Evolutionary conservation across 2,888 invertebrate species (phyloP).

Genomic region (Balanococcus diminutus): DNA sequence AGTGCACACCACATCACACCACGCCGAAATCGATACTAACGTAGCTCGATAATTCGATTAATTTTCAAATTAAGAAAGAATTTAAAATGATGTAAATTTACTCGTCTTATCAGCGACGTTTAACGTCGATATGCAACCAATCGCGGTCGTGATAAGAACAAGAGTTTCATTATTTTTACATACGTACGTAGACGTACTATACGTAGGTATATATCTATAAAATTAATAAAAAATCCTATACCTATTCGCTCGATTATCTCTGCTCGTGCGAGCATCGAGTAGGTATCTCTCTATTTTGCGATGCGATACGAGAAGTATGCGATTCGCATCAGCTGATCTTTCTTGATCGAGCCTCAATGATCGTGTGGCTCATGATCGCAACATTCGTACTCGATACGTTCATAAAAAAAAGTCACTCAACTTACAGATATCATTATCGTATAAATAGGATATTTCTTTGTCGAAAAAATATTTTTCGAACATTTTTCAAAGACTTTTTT

Average conservation of each 20-base stretch:
- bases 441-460: no score
- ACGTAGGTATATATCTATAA: no score
- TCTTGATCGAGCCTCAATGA: no score
- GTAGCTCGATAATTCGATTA: not conserved
- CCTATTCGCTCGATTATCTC: not conserved
- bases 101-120: slow-evolving; percentile 1
- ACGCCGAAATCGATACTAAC: not conserved
- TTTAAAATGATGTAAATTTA: slow-evolving; percentile 16
- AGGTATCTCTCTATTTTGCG: not conserved
- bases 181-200: no score
- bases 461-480: no score
- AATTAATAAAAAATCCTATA: slow-evolving; percentile 26
- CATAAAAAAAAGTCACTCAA: no score
- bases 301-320: not conserved
- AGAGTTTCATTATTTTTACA: not conserved
- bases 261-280: not conserved
- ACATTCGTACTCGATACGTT: no score
- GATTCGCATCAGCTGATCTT: no score
- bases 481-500: no score
- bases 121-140: slow-evolving; percentile 29
- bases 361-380: no score
- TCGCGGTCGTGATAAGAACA: not conserved
- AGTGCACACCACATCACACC: not conserved
- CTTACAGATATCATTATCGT: no score
- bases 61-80: not conserved